Conservation (phyloP, 2,797 vertebrate species). For the Dicrostonyx torquatus region DNA sequence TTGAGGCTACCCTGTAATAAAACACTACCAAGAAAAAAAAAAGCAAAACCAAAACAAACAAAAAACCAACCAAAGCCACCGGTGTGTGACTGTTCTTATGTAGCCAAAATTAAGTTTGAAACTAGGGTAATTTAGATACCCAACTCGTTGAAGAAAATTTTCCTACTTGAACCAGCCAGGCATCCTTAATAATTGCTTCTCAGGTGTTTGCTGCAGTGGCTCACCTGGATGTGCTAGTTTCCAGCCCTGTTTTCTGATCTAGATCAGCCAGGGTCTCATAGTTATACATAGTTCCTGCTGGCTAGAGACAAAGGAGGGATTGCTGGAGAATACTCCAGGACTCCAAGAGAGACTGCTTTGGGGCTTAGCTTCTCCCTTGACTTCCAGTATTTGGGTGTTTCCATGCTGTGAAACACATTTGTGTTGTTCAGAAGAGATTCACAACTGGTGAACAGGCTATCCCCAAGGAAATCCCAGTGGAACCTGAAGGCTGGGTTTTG, state of each 20-base stretch:
- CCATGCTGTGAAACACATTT: neutral
- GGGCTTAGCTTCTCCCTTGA: neutral
- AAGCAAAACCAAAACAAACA: neutral
- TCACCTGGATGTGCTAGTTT: neutral
- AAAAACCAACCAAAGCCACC: neutral
- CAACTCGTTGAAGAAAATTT: neutral
- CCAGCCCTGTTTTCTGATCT: neutral
- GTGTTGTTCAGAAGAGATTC: conserved; percentile 20
- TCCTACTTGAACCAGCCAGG: neutral
- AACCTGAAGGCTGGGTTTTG: conserved; percentile 61
- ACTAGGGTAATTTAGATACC: neutral
- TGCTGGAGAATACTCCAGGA: neutral
- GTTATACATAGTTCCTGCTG: neutral
- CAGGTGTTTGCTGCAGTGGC: neutral
- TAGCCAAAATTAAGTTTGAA: neutral
- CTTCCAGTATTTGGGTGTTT: conserved; percentile 1
- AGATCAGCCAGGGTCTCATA: neutral
- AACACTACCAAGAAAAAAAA: neutral
- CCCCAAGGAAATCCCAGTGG: conserved; percentile 31
- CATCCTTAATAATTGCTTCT: neutral
- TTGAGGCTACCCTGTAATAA: neutral
- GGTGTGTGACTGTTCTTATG: neutral
- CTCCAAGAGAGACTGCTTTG: neutral
- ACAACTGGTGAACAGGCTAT: conserved; percentile 1
- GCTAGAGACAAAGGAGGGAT: neutral